Evolutionary conservation across 2,888 invertebrate species (phyloP).

Genomic region (Drosophila limbata): DNA sequence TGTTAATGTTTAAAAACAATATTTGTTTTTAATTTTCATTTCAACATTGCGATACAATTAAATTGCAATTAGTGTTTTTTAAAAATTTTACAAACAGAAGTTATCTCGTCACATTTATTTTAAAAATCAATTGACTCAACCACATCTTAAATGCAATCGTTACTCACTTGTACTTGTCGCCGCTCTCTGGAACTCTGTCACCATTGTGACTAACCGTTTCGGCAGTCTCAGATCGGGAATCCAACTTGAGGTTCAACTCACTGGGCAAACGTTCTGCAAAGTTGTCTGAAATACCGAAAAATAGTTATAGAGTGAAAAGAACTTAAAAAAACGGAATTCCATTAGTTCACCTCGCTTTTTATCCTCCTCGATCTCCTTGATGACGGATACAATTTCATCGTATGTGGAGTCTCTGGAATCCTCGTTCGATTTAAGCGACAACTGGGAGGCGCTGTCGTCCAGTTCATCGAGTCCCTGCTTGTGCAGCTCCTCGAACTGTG

Average conservation of each 20-base stretch:
- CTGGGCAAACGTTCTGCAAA: slow-evolving; percentile 75
- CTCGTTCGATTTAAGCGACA: slow-evolving; percentile 79
- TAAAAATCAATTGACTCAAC: too few relatives aligned
- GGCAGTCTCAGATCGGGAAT: slow-evolving; percentile 64
- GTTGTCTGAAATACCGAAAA: slow-evolving; percentile 67
- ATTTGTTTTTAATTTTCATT: too few relatives aligned
- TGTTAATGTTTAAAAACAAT: too few relatives aligned
- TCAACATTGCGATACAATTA: too few relatives aligned
- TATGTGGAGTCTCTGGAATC: slow-evolving; percentile 84
- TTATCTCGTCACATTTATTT: too few relatives aligned
- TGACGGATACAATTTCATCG: slow-evolving; percentile 85
- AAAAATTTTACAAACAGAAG: too few relatives aligned
- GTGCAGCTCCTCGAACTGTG: slow-evolving; percentile 53
- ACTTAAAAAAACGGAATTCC: not conserved
- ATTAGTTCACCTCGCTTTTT: slow-evolving; percentile 80
- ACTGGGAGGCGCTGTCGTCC: slow-evolving; percentile 74
- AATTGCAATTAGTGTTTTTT: too few relatives aligned
- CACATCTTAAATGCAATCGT: too few relatives aligned
- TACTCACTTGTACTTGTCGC: slow-evolving; percentile 81
- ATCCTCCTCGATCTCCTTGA: slow-evolving; percentile 85
- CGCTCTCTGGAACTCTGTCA: slow-evolving; percentile 55
- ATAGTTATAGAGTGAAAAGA: not conserved
- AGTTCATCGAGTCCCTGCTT: slow-evolving; percentile 67
- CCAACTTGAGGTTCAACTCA: slow-evolving; percentile 79
- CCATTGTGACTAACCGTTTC: slow-evolving; percentile 71